Percentiles rank a stretch among this genome's conserved stretches.
phyloP scores from a whole-genome alignment of 1,140 invertebrate species.

The Drosophila tristis region DNA sequence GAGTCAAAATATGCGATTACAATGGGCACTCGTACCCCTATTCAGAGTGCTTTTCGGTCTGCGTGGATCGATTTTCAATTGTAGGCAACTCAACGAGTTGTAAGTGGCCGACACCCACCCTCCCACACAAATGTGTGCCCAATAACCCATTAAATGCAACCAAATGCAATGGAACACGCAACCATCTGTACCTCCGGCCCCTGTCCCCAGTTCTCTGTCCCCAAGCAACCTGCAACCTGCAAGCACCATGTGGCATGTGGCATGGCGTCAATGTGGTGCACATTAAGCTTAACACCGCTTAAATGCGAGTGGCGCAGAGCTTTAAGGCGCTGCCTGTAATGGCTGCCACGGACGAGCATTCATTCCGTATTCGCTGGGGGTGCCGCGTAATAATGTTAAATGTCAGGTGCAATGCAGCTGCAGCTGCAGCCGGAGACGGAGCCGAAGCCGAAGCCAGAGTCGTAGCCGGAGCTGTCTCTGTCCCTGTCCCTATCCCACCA shows the following conservation, averaged over 20 bases:
- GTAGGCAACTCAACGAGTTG: slow-evolving; percentile 38
- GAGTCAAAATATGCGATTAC: no score
- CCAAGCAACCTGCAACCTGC: neutral
- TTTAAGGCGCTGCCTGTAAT: slow-evolving; percentile 64
- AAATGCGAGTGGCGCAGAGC: slow-evolving; percentile 34
- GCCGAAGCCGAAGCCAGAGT: neutral
- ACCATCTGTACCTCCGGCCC: neutral
- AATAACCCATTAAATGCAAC: slow-evolving; percentile 50
- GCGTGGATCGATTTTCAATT: slow-evolving; percentile 41
- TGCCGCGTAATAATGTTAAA: slow-evolving; percentile 78
- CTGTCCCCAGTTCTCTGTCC: neutral
- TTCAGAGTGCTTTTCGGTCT: neutral
- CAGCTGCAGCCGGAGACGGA: slow-evolving; percentile 7
- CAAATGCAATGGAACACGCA: slow-evolving; percentile 52
- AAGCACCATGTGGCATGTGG: slow-evolving; percentile 39
- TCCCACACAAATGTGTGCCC: slow-evolving; percentile 41
- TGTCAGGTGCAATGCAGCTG: slow-evolving; percentile 78
- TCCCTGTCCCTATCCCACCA: no score
- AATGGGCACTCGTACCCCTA: neutral
- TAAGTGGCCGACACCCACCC: slow-evolving; percentile 42
- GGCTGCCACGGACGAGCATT: slow-evolving; percentile 20
- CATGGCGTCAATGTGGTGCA: slow-evolving; percentile 72
- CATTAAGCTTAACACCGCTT: slow-evolving; percentile 72
- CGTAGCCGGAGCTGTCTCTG: neutral
- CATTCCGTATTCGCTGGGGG: slow-evolving; percentile 41